phyloP scores from a whole-genome alignment of 1,140 invertebrate genomes.

The Psix sp. region DNA sequence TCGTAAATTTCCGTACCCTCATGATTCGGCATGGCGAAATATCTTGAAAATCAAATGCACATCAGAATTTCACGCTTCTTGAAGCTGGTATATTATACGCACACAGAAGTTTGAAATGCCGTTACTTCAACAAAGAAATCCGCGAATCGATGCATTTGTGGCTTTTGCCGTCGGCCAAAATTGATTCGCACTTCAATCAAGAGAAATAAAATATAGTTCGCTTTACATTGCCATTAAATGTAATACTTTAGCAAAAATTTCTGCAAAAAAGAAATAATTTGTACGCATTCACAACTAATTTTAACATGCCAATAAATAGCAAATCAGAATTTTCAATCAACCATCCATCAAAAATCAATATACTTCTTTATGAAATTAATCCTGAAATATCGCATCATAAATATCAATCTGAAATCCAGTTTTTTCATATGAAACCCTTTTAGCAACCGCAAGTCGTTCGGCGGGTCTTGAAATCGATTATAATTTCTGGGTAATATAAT shows the following conservation, averaged over 20 bases:
- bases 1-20: slow-evolving; percentile 31
- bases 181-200: neutral
- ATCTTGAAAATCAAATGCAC: slow-evolving; percentile 26
- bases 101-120: slow-evolving; percentile 8
- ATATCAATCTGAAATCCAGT: neutral
- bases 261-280: neutral
- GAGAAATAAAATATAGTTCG: neutral
- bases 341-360: too few species aligned
- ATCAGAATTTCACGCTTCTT: slow-evolving; percentile 36
- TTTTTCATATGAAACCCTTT: neutral
- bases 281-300: too few species aligned
- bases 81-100: slow-evolving; percentile 22
- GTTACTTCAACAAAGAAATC: slow-evolving; percentile 25
- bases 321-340: too few species aligned
- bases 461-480: slow-evolving; percentile 6
- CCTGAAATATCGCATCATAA: neutral
- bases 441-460: neutral
- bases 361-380: neutral
- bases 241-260: too few species aligned
- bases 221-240: too few species aligned
- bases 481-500: slow-evolving; percentile 34
- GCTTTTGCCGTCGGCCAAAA: neutral
- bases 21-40: slow-evolving; percentile 35
- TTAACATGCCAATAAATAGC: too few species aligned
- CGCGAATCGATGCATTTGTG: neutral